phyloP scores from a whole-genome alignment of 2,113 vertebrate species.

The Falcunculus frontatus region DNA sequence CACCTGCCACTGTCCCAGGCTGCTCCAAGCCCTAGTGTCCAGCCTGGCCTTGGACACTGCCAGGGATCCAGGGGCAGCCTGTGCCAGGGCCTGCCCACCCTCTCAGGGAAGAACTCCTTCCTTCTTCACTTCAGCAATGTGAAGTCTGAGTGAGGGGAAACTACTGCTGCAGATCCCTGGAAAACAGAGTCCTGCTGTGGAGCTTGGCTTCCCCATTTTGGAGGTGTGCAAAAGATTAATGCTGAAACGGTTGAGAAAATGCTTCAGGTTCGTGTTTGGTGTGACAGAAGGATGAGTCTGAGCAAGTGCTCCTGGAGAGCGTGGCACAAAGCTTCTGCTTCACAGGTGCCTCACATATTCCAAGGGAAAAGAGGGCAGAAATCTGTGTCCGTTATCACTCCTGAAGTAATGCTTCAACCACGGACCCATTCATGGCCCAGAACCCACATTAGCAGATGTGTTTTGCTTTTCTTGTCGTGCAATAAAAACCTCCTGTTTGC shows the following conservation, averaged over 20 bases:
- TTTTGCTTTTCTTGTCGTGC: not conserved
- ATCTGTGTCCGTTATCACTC: not conserved
- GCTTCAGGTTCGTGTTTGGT: rapidly evolving
- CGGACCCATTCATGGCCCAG: not conserved
- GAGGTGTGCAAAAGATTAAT: not conserved
- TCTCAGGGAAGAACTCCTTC: not conserved
- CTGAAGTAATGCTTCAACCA: not conserved
- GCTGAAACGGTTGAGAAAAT: not conserved
- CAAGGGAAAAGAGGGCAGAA: not conserved
- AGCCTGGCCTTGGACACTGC: not conserved
- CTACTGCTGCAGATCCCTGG: too few species aligned
- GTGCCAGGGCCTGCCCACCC: not conserved
- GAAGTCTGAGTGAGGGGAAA: not conserved
- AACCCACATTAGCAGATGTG: not conserved
- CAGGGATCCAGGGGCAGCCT: not conserved
- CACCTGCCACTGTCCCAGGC: not conserved
- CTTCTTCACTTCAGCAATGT: not conserved
- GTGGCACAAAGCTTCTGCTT: not conserved
- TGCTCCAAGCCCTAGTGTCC: not conserved
- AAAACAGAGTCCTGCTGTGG: not conserved
- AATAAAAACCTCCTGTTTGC: not conserved
- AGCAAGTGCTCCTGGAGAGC: not conserved
- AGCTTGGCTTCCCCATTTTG: not conserved
- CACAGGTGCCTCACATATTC: not conserved
- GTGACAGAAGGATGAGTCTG: too few species aligned